Conservation (phyloP, 2,888 invertebrate species). For the Aethes cnicana region DNA sequence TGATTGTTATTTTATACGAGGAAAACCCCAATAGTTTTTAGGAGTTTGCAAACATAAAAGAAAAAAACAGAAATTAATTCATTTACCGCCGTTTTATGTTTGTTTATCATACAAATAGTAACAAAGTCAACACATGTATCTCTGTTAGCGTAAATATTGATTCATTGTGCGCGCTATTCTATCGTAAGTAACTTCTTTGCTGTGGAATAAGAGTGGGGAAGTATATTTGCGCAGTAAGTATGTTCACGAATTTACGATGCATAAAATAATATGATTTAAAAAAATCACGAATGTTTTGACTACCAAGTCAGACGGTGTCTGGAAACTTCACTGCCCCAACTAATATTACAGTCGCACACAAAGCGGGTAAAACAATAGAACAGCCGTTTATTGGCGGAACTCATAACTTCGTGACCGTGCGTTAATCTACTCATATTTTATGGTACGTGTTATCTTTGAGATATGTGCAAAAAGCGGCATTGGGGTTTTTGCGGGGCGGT, state of each 20-base stretch:
- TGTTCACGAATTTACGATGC: too few species aligned
- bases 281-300: too few species aligned
- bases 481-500: neutral
- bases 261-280: too few species aligned
- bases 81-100: neutral
- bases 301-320: too few species aligned
- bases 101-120: conserved; percentile 13
- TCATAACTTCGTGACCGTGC: conserved; percentile 1
- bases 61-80: neutral
- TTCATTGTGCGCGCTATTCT: neutral
- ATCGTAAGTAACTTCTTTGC: too few species aligned
- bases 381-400: conserved; percentile 1
- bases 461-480: conserved; percentile 6
- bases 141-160: conserved; percentile 14
- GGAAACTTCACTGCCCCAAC: too few species aligned
- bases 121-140: conserved; percentile 12
- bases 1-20: conserved; percentile 1
- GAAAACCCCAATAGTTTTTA: neutral
- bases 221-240: neutral
- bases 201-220: too few species aligned
- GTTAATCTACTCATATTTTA: neutral
- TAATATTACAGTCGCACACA: neutral
- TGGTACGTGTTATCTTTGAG: neutral
- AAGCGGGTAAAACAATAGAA: neutral
- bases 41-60: neutral